These are phyloP conservation scores for Tinamus major DNA, from an alignment of 2,797 vertebrate genomes.

Conservation along the genomic window DNA sequence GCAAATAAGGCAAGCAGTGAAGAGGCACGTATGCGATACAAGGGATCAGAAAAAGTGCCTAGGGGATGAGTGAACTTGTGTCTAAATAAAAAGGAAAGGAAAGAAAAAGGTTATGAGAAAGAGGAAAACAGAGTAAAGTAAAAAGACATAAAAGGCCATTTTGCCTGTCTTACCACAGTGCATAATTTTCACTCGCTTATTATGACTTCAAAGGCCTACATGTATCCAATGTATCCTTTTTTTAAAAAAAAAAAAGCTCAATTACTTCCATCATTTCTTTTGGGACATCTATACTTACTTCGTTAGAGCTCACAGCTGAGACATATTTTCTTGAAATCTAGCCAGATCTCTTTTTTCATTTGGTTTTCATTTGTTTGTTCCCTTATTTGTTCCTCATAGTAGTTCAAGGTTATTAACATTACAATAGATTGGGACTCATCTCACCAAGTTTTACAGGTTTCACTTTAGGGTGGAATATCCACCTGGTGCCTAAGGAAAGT, in stretches of 20 bases:
- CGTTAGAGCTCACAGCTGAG: conserved; percentile 17
- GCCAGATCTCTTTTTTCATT: background rate
- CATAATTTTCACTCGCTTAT: background rate
- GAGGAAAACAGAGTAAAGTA: background rate
- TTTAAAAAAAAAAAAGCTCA: background rate
- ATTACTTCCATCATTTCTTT: conserved; percentile 43
- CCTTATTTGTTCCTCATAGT: background rate
- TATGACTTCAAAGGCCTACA: conserved; percentile 8
- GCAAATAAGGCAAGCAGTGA: conserved; percentile 63
- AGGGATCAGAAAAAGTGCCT: conserved; percentile 36
- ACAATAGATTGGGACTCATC: background rate
- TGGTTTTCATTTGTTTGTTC: background rate
- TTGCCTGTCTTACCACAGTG: background rate
- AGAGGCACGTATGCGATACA: conserved; percentile 1
- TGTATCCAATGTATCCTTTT: background rate
- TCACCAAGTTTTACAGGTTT: background rate
- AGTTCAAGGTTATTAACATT: background rate
- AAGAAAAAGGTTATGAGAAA: background rate
- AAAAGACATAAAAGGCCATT: conserved; percentile 18
- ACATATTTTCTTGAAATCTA: conserved; percentile 13
- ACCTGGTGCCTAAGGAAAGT: background rate
- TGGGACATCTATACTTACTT: conserved; percentile 17
- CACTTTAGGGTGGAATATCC: background rate
- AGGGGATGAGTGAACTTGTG: background rate
- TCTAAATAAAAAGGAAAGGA: background rate